Base-by-base conservation (phyloP, 2,888 invertebrate species). In the Heliconius charithonia region DNA sequence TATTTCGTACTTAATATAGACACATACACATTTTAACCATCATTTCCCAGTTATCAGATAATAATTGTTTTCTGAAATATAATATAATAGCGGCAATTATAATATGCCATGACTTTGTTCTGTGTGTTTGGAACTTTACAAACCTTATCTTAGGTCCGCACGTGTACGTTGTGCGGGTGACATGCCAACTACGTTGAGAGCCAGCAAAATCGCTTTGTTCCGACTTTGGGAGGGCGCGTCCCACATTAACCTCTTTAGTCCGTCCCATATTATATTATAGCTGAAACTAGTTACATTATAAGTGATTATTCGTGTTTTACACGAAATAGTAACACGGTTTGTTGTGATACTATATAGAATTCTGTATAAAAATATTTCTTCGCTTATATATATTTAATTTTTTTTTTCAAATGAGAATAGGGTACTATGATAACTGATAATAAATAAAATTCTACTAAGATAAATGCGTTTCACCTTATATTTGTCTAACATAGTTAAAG, bases 121-220 rank as follows among this genome's bases (percentile, higher is more conserved):
- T 75, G 78, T 79, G 77, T 74, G 67, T 79, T 80, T 79, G 71
- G 75, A 79, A 82, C 74, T 80, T 82, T 82, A 76, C 77, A 80
- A 66, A 73, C 75, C 88, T 91, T 91, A 91, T 90, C 89, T 88
- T 85, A 79, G 83, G 87, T 86, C 85, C 84, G 86, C 89, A 89
- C 88, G 86, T 85, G 87, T 87, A 85, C 83, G 83, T 85, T 86
- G 83, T 85, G 89, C 85, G 88, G 88, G 88, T 90, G 90, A 90
- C 90, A 90, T 89, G 87, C 89, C 89, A 90, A 89, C 88, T 88
- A 88, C 87, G 86, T 83, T 86, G 86, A 82, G 86, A 85, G 89
- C 89, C 89, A 90, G 88, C 89, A 87, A 91, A 91, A 91, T 91
- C 89, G 89, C 90, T 91, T 92, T 90, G 91, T 91, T 87, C 87